Evolutionary conservation across 2,797 vertebrate genomes (phyloP).

Genomic region (Enteromius thamalakanensis): DNA sequence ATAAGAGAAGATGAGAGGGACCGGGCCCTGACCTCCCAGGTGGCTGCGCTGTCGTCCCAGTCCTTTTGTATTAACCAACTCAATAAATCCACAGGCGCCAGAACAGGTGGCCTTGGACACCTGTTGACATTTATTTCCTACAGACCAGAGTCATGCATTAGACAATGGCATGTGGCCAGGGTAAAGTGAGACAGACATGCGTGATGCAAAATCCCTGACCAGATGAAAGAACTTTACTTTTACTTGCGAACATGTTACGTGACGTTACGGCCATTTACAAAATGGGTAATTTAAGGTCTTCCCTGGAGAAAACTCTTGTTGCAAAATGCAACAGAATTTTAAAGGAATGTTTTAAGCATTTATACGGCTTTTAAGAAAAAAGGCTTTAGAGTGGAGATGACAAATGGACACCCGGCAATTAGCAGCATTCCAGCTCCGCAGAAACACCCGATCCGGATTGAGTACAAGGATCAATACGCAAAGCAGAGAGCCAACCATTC

Average conservation of each 20-base stretch:
- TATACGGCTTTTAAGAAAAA: constrained; percentile 53
- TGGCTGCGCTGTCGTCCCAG: constrained; percentile 42
- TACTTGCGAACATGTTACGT: not conserved
- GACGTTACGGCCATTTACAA: constrained; percentile 17
- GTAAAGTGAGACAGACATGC: not conserved
- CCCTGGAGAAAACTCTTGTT: constrained; percentile 21
- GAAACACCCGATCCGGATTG: constrained; percentile 71
- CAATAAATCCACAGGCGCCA: constrained; percentile 45
- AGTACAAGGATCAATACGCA: constrained; percentile 76
- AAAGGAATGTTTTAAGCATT: constrained; percentile 39
- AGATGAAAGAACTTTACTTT: constrained; percentile 31
- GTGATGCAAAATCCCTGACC: not conserved
- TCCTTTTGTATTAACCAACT: constrained; percentile 55
- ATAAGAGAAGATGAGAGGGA: constrained; percentile 60
- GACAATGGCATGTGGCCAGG: not conserved
- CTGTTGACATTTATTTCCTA: constrained; percentile 41
- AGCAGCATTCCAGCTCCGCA: constrained; percentile 71
- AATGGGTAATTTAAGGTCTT: constrained; percentile 17
- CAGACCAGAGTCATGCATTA: constrained; percentile 28
- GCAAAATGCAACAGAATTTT: constrained; percentile 42
- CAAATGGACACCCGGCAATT: constrained; percentile 69
- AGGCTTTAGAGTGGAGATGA: constrained; percentile 67
- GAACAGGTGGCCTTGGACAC: constrained; percentile 56
- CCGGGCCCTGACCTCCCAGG: constrained; percentile 57
- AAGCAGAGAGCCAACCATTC: constrained; percentile 75